Evolutionary conservation across 2,797 vertebrate genomes (phyloP).

Genomic region (Chelmon rostratus): DNA sequence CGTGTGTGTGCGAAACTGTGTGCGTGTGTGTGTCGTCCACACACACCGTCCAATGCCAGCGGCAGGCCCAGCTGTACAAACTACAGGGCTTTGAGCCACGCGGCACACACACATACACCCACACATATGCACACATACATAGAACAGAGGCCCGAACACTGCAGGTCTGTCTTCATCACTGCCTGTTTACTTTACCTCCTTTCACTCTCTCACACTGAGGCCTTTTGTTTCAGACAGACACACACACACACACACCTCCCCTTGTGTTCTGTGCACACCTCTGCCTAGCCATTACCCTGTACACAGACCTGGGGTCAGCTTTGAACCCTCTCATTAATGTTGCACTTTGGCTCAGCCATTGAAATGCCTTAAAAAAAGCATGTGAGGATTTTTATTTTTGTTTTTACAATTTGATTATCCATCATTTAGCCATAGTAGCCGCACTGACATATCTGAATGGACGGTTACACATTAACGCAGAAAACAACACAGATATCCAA

Average conservation of each 20-base stretch:
- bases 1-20: constrained; percentile 5
- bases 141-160: constrained; percentile 88
- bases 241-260: constrained; percentile 55
- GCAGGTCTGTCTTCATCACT: constrained; percentile 89
- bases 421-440: constrained; percentile 48
- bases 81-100: constrained; percentile 80
- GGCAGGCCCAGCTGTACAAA: constrained; percentile 93
- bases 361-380: neutral
- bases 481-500: constrained; percentile 32
- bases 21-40: constrained; percentile 47
- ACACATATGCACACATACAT: constrained; percentile 18
- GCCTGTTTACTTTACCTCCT: constrained; percentile 94
- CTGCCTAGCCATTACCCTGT: constrained; percentile 38
- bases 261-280: constrained; percentile 65
- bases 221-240: constrained; percentile 86
- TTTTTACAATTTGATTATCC: constrained; percentile 34
- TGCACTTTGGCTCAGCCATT: constrained; percentile 13
- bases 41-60: constrained; percentile 64
- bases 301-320: constrained; percentile 49
- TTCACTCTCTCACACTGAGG: constrained; percentile 90
- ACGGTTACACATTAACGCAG: constrained; percentile 65
- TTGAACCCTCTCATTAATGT: constrained; percentile 16
- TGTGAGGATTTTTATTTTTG: neutral
- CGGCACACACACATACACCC: constrained; percentile 53
- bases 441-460: constrained; percentile 1